Evolutionary conservation across 2,797 vertebrate species (phyloP), one percentile per base, ranked within the genome.

Genomic region (Micromesistius poutassou): DNA sequence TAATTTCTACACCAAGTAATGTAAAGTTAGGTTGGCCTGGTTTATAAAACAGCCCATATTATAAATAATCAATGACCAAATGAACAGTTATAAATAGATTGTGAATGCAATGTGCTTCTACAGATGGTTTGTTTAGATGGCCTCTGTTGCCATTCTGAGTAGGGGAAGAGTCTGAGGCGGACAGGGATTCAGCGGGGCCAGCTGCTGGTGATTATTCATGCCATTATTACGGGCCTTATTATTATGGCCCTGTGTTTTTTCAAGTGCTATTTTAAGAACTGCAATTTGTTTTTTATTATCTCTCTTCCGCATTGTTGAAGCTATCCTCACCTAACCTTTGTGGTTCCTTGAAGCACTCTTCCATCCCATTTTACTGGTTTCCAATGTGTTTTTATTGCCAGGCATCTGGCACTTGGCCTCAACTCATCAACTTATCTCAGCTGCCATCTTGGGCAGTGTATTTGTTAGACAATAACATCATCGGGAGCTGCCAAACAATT

Each of bases 201-300:
- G 90, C 88, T 93, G 90, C 79, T 10, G 74, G 80, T 83, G 85
- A 87, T 88, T 87, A 87, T 74, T 16, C 13, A 8, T 78, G 79
- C 79, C 78, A 82, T 86, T 81, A 86, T 78, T 71, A 36, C 19
- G 7, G 33, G 82, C 72, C 81, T 77, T n/a, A n/a, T n/a, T n/a
- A n/a, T n/a, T n/a, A n/a, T 71, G 75, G 72, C 83, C 86, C 72
- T 80, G 73, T 86, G 72, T 88, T 74, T 87, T 87, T 71, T 76
- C 76, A 72, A 75, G 62, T 85, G 62, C 87, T 92, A 91, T 92
- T 91, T 93, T 78, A 78, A 87, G 87, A 89, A 77, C 79, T 73
- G 40, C 62, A 22, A 83, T 89, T 88, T 88, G 72, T 80, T 90
- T 90, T 5, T 79, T 80, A 46, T 85, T 38, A 75, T 81, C 72